Evolutionary conservation across 2,113 vertebrate species (phyloP).

Genomic region (Anguilla japonica): DNA sequence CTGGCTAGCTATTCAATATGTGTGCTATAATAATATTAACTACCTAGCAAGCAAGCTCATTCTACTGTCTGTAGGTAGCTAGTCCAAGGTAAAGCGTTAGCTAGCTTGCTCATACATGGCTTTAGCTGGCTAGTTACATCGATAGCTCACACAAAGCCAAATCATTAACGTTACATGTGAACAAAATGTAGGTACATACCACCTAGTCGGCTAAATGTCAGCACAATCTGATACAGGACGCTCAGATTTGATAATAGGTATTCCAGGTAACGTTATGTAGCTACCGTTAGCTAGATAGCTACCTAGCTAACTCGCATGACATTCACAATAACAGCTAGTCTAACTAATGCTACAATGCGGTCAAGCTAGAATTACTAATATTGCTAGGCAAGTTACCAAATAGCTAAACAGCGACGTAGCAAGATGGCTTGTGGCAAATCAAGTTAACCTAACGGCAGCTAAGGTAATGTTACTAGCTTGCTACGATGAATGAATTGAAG

Average conservation of each 20-base stretch:
- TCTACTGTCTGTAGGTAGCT: not conserved
- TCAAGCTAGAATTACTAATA: not conserved
- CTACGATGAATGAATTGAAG: constrained; percentile 10
- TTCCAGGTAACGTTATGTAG: not conserved
- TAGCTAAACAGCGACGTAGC: not conserved
- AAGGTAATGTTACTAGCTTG: not conserved
- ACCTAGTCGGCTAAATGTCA: not conserved
- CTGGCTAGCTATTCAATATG: too few relatives aligned
- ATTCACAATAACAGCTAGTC: not conserved
- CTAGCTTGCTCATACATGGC: too few relatives aligned
- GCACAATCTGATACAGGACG: not conserved
- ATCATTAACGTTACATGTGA: not conserved
- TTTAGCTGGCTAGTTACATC: not conserved
- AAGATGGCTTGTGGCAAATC: not conserved
- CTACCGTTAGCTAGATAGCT: not conserved
- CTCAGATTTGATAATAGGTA: not conserved
- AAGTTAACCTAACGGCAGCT: not conserved
- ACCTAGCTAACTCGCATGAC: not conserved
- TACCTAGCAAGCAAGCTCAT: not conserved
- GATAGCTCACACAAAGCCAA: not conserved
- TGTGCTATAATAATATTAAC: not conserved
- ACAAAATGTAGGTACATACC: not conserved
- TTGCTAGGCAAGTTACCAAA: not conserved
- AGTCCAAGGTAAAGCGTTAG: not conserved
- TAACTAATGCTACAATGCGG: not conserved